Conservation (phyloP, 2,888 invertebrate genomes). For the Eulithis prunata region DNA sequence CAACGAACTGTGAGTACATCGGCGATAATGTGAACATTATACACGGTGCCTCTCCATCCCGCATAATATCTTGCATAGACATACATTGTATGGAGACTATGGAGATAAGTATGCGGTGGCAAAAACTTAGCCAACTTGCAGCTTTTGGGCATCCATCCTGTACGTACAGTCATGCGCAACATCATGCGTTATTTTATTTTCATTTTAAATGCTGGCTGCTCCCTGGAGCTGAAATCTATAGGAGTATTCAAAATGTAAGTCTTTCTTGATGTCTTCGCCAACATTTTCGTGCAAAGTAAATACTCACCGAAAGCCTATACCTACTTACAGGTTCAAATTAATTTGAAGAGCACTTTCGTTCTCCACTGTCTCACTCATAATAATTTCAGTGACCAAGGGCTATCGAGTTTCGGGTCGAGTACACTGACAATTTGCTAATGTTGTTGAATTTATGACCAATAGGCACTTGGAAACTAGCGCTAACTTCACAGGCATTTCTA, state of each 20-base stretch:
- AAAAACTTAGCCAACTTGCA: conserved; percentile 79
- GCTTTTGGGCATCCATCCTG: conserved; percentile 63
- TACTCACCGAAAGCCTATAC: neutral
- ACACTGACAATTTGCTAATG: conserved; percentile 63
- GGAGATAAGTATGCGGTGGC: conserved; percentile 41
- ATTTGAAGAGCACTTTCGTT: conserved; percentile 46
- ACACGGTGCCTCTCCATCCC: conserved; percentile 72
- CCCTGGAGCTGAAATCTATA: no score
- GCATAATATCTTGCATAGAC: conserved; percentile 74
- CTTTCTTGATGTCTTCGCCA: no score
- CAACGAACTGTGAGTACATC: conserved; percentile 72
- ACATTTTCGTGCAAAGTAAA: no score
- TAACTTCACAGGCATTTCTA: conserved; percentile 6
- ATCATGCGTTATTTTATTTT: neutral
- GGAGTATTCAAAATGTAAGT: no score
- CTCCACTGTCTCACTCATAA: conserved; percentile 51
- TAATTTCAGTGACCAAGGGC: conserved; percentile 71
- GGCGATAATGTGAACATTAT: conserved; percentile 81
- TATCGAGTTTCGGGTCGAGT: conserved; percentile 76
- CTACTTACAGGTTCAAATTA: neutral
- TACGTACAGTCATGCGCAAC: conserved; percentile 52
- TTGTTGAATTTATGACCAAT: conserved; percentile 46
- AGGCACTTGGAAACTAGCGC: conserved; percentile 21
- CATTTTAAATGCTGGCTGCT: neutral
- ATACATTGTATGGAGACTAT: conserved; percentile 30